A percentile compares a stretch with the other conserved stretches of the same genome.
Conservation (phyloP, 2,113 vertebrate genomes). For the Peromyscus californicus region DNA sequence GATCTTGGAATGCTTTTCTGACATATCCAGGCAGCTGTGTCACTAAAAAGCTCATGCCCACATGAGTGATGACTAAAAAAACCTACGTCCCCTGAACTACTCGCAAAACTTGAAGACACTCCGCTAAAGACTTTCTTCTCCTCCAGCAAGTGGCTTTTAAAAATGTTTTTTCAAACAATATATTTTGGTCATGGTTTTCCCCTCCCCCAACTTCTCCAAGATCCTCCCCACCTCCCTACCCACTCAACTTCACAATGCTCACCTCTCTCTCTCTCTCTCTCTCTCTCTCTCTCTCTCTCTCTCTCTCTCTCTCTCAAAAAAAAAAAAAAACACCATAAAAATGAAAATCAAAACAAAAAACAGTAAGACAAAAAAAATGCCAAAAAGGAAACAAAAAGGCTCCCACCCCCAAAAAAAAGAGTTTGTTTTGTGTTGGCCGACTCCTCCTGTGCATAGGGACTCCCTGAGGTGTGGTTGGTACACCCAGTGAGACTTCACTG, state of each 20-base stretch:
- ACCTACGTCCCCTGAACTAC: background rate
- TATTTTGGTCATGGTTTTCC: background rate
- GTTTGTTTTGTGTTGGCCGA: background rate
- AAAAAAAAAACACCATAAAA: background rate
- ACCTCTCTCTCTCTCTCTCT: background rate
- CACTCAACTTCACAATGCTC: background rate
- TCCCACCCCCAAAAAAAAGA: background rate
- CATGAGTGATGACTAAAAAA: background rate
- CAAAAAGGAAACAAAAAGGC: background rate
- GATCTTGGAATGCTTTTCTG: background rate
- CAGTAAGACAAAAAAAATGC: background rate
- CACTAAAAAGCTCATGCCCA: background rate
- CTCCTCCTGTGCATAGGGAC: too few relatives aligned
- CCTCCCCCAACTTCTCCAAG: background rate
- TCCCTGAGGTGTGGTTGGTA: too few relatives aligned
- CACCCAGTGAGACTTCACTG: too few relatives aligned
- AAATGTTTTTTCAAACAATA: background rate
- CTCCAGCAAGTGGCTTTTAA: background rate
- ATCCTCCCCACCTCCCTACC: background rate
- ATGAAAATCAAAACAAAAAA: background rate
- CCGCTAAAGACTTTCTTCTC: too few relatives aligned
- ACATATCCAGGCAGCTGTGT: background rate
- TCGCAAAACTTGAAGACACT: background rate
- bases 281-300: background rate
- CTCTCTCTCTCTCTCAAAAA: background rate